Conservation (phyloP, 2,113 vertebrate species). For the Engystomops pustulosus region DNA sequence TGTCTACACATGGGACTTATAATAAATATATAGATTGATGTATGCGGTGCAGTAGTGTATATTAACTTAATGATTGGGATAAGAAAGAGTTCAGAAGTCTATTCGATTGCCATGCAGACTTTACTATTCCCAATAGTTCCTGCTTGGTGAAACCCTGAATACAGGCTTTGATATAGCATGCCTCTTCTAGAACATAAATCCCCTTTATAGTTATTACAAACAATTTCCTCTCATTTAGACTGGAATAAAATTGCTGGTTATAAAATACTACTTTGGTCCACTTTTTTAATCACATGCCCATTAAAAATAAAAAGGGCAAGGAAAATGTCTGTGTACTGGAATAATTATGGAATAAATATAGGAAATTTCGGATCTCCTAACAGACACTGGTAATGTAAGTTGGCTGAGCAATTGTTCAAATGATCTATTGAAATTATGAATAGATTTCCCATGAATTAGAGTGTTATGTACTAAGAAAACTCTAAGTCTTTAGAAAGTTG, state of each 20-base stretch:
- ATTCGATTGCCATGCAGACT: slow-evolving; percentile 39
- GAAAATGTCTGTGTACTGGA: neutral
- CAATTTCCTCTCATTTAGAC: slow-evolving; percentile 16
- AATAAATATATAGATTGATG: slow-evolving; percentile 18
- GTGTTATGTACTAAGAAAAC: neutral
- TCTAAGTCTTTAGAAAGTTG: too few relatives aligned
- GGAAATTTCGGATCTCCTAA: neutral
- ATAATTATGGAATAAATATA: neutral
- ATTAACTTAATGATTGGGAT: slow-evolving; percentile 25
- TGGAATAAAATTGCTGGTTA: slow-evolving; percentile 26
- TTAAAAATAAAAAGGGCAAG: neutral
- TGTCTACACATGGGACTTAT: slow-evolving; percentile 21
- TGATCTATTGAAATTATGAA: neutral
- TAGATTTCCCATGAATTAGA: too few relatives aligned
- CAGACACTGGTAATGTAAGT: neutral
- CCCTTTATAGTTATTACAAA: slow-evolving; percentile 41
- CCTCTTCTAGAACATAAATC: slow-evolving; percentile 15
- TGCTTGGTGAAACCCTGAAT: slow-evolving; percentile 10
- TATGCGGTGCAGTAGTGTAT: neutral
- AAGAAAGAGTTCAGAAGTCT: neutral
- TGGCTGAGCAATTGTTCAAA: neutral
- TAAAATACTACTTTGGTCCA: neutral
- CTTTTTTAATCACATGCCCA: neutral
- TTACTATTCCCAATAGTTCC: slow-evolving; percentile 35
- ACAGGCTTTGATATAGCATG: slow-evolving; percentile 1